Evolutionary conservation across 2,888 invertebrate genomes (phyloP), one percentile per base, ranked within the genome.

Genomic region (Amorpha juglandis): DNA sequence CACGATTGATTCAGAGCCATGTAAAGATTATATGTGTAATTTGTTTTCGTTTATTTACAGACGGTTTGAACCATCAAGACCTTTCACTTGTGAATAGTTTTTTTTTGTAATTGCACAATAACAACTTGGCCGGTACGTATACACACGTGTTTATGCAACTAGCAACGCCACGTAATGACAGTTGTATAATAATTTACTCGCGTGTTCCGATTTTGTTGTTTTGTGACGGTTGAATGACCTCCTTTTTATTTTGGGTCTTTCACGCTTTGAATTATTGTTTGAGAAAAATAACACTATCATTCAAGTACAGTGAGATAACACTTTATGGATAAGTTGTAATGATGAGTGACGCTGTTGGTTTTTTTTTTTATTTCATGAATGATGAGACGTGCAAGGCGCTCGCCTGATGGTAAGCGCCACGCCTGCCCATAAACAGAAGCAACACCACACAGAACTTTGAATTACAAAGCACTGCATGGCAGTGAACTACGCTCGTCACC

Each of bases 141-240:
- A 58, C 38, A 6, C 38, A 58, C 35, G 16, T 55, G 58, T 19
- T 58, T 58, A 42, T 19, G 58, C 38, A n/a, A n/a, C n/a, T n/a
- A n/a, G n/a, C n/a, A 58, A 58, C 19, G 12, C 19, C 0, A 1
- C 0, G 58, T 58, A 16, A 58, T 38, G 42, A 42, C 6, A 19
- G 58, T 58, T 58, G 19, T 58, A 42, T 58, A 58, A 58, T 33
- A 53, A 1, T 45, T 1, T 14, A 35, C 12, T 52, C 19, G 38
- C 12, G 58, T 12, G 58, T 42, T 42, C 58, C 42, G 58, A 42
- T 58, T 58, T 58, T 38, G 38, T 21, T 38, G 58, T 42, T 58
- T 50, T 58, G 58, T 38, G 19, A 42, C 58, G 58, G 58, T 58
- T 38, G 38, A 58, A 19, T 58, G 58, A 58, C 58, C 53, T 64